A percentile compares a stretch with the other conserved stretches of the same genome.
Conservation (phyloP, 2,888 invertebrate genomes). For the Invenusta paracnida region DNA sequence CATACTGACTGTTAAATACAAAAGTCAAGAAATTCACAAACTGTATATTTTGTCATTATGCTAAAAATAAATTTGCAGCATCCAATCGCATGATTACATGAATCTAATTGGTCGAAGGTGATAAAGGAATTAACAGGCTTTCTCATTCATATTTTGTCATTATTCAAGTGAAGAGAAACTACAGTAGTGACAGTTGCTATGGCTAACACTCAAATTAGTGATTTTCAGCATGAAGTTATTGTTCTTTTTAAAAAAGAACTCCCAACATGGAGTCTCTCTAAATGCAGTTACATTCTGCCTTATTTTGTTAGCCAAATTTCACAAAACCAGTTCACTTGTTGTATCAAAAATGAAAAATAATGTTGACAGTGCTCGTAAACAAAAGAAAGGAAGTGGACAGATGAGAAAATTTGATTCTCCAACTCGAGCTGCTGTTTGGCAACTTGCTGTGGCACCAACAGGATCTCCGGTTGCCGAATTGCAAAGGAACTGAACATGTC, state of each 20-base stretch:
- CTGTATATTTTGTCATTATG: no score
- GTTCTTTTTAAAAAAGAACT: background rate
- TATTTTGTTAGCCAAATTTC: background rate
- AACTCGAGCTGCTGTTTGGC: no score
- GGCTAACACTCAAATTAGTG: no score
- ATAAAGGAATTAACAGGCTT: no score
- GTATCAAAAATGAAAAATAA: background rate
- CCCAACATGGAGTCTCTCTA: background rate
- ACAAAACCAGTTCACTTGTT: background rate
- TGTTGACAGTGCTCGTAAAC: background rate
- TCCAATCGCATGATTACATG: background rate
- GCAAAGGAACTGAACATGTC: background rate
- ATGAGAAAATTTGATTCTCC: background rate
- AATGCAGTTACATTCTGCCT: background rate
- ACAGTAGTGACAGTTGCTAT: no score
- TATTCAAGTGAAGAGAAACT: no score
- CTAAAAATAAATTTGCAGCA: no score
- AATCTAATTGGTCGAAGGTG: background rate
- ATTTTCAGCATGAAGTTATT: background rate
- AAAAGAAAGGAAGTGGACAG: background rate
- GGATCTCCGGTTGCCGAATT: background rate
- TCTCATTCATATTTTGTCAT: no score
- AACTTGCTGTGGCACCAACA: background rate
- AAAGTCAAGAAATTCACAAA: background rate
- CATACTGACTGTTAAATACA: no score